Evolutionary conservation across 2,888 invertebrate species (phyloP), one percentile per base, ranked within the genome.

Genomic region (Amphipyra tragopoginis): DNA sequence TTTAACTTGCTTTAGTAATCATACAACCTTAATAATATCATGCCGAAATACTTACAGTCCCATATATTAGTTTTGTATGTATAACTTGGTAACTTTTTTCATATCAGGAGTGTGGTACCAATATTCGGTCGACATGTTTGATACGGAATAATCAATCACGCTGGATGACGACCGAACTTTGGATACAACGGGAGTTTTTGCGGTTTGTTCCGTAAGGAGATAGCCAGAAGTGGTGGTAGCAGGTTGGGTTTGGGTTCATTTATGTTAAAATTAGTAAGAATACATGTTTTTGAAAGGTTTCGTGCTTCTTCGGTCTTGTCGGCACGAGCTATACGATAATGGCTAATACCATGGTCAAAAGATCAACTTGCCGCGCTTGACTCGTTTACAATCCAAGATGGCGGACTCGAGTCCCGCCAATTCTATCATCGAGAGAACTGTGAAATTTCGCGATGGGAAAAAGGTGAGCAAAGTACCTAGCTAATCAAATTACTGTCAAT

Each of bases 401-500:
- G 92, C 92, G 89, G 94, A 94, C 76, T 80, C 85, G 10, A 89
- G 91, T 86, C 93, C 93, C 84, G 93, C 92, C 95, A 97, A 96
- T 93, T 97, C 97, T 71, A 96, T 98, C 89, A 98, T 98, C 89
- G 98, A 98, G 95, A 98, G 98, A 81, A 97, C 97, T 87, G 97
- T 98, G 79, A 98, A 98, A 92, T 98, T 98, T 93, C 96, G 98
- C 79, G 98, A 98, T 91, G 98, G 98, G 73, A 98, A 98, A 95
- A 98, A 98, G 97, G 98, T 98, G 91, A 83, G 69, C 44, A 15
- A 38, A 38, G 56, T 50, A 9, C 29, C 29, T 29, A 29, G 4
- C 29, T 70, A 58, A 62, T 62, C 13, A 54, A 48, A 49, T 62
- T 61, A 61, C 34, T 55, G 42, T 47, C 45, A 50, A 58, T 57